Percentiles rank a stretch among this genome's conserved stretches.
These are phyloP conservation scores for Percopsis omiscomaycus DNA, from an alignment of 2,797 vertebrate genomes.

Conservation along the genomic window DNA sequence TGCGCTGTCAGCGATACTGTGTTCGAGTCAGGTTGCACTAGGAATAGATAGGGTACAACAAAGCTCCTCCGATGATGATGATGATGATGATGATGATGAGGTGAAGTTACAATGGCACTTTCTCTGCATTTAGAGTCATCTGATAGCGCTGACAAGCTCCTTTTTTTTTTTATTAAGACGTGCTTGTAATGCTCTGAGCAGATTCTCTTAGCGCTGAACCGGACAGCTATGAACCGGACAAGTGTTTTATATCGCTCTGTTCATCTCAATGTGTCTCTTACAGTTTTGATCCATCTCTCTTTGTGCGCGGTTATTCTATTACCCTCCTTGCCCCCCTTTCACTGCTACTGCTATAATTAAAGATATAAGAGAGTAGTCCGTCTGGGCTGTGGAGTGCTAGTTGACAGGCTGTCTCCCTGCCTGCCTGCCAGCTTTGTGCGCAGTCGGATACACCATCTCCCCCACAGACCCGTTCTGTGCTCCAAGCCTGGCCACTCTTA, in stretches of 20 bases:
- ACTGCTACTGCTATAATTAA: slow-evolving; percentile 59
- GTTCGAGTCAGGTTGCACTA: slow-evolving; percentile 35
- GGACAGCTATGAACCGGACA: not conserved
- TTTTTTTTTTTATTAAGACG: slow-evolving; percentile 3
- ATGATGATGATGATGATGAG: slow-evolving; percentile 14
- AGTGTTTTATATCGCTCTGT: slow-evolving; percentile 6
- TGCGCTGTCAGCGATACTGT: slow-evolving; percentile 55
- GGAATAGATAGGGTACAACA: slow-evolving; percentile 35
- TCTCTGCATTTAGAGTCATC: slow-evolving; percentile 19
- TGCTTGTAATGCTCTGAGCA: slow-evolving; percentile 6
- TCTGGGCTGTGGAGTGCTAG: slow-evolving; percentile 22
- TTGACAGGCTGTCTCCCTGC: slow-evolving; percentile 18
- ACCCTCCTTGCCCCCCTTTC: slow-evolving; percentile 37
- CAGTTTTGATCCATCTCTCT: not conserved
- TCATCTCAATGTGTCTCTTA: slow-evolving; percentile 28
- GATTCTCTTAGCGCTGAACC: not conserved
- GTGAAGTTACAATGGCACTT: slow-evolving; percentile 5
- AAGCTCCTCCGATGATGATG: slow-evolving; percentile 14
- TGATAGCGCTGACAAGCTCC: slow-evolving; percentile 6
- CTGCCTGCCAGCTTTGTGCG: slow-evolving; percentile 25
- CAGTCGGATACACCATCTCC: slow-evolving; percentile 39
- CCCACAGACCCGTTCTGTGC: slow-evolving; percentile 37
- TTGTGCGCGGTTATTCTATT: slow-evolving; percentile 19
- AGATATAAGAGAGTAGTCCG: slow-evolving; percentile 32
- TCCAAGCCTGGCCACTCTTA: slow-evolving; percentile 16